A percentile compares a stretch with the other conserved stretches of the same genome.
Conservation (phyloP, 2,797 vertebrate genomes). For the Paedocypris micromegethes region DNA sequence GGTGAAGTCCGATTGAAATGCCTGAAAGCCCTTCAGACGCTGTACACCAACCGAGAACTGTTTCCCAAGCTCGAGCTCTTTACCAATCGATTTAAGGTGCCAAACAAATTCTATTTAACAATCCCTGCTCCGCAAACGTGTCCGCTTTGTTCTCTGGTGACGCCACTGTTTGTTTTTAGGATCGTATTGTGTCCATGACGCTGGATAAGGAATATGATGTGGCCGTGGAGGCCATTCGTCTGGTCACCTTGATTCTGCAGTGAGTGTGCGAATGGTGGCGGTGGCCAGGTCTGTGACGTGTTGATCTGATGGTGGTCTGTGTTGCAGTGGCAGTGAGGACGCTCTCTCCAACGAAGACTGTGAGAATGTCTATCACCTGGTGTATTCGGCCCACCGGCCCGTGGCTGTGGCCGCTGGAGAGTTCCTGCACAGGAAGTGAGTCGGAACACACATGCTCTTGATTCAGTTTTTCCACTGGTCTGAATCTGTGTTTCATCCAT, state of each 20-base stretch:
- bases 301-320: neutral
- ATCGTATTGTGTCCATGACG: conserved; percentile 97
- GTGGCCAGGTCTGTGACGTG: no score
- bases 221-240: conserved; percentile 93
- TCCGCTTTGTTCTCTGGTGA: conserved; percentile 10
- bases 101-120: neutral
- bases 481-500: neutral
- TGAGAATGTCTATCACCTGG: conserved; percentile 98
- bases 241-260: conserved; percentile 97
- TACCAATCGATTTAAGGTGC: conserved; percentile 98
- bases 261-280: conserved; percentile 64
- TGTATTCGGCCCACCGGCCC: conserved; percentile 96
- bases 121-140: neutral
- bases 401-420: conserved; percentile 95
- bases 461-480: neutral
- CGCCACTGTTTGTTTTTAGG: conserved; percentile 60
- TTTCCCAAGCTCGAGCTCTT: conserved; percentile 98
- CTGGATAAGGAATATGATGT: conserved; percentile 98
- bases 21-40: conserved; percentile 95
- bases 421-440: conserved; percentile 98
- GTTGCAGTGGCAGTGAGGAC: conserved; percentile 47
- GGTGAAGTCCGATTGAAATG: conserved; percentile 98
- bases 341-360: conserved; percentile 80
- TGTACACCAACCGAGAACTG: conserved; percentile 96
- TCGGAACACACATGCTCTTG: conserved; percentile 10